Evolutionary conservation across 2,888 invertebrate genomes (phyloP).

Genomic region (Cacoxenus indagator): DNA sequence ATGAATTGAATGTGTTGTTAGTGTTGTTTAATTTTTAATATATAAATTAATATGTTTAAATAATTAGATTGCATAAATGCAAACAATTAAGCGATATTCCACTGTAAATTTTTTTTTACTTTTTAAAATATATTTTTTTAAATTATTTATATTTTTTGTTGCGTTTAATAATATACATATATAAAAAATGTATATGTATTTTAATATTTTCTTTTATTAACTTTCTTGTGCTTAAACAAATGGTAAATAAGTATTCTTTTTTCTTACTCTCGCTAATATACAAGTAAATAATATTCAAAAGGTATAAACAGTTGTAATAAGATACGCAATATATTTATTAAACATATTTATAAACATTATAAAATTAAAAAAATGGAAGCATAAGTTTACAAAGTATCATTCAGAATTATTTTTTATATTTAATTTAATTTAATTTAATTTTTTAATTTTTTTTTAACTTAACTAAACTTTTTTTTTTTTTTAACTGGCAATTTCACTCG

Average conservation of each 20-base stretch:
- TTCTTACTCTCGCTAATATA: background rate
- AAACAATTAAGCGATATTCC: too few species aligned
- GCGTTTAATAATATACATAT: too few species aligned
- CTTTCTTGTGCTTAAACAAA: background rate
- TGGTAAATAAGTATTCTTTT: background rate
- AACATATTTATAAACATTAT: background rate
- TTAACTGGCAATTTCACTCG: background rate
- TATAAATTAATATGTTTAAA: too few species aligned
- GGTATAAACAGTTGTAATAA: background rate
- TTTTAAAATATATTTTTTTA: too few species aligned
- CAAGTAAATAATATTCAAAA: background rate
- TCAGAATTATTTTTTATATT: background rate
- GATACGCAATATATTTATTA: background rate
- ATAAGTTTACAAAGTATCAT: background rate
- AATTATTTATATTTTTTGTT: too few species aligned
- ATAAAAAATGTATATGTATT: too few species aligned
- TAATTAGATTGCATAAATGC: too few species aligned
- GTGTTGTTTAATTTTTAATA: too few species aligned
- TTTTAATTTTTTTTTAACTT: background rate
- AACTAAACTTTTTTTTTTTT: background rate
- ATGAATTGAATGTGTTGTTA: too few species aligned
- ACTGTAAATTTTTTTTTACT: too few species aligned
- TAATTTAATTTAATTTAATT: background rate
- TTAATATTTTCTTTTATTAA: background rate
- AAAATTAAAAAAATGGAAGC: conserved; percentile 7